Evolutionary conservation across 1,140 invertebrate genomes (phyloP), one percentile per base, ranked within the genome.

Genomic region (Agrilus planipennis): DNA sequence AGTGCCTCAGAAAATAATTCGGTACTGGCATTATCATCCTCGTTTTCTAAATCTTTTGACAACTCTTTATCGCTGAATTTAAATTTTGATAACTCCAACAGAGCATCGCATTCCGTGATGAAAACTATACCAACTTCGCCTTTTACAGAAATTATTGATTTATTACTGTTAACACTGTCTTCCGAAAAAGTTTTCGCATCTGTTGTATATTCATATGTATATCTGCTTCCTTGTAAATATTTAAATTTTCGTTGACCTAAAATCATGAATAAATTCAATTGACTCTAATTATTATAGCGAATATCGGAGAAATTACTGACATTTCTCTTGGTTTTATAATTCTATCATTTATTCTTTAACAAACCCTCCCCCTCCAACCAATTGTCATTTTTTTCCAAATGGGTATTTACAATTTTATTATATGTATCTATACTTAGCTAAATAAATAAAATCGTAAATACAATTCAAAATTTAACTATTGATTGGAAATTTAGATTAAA

Each of bases 191-290:
- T 75, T 23, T 69, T 72, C 16, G 76, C 64, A 40, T 74, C 67
- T 7, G 77, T 67, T 42, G 67, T 66, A 48, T 83, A 83, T 17
- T 73, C 65, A 59, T 81, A 83, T 44, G 67, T 64, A 50, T 80
- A 79, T 18, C 71, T 60, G 12, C 64, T 57, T 17, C 64, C 64
- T 35, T 64, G 53, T 12, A 63, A 55, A 52, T 78, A 81, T 45
- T 67, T 69, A 48, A 82, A 81, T 56, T 81, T 82, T 16, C 58
- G 56, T 9, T 59, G 52, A 31, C 53, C 72, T 72, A 55, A 37
- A 69, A 70, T 29, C 44, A 31, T 22, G 44, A 43, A 40, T 21
- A 34, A 29, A 45, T n/a, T n/a, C n/a, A n/a, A n/a, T n/a, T n/a
- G n/a, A n/a, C n/a, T n/a, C n/a, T n/a, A n/a, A n/a, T n/a, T n/a